Conservation (phyloP, 30 jellyfish, hydroid and myxozoan genomes). For the Rhopilema esculentum region DNA sequence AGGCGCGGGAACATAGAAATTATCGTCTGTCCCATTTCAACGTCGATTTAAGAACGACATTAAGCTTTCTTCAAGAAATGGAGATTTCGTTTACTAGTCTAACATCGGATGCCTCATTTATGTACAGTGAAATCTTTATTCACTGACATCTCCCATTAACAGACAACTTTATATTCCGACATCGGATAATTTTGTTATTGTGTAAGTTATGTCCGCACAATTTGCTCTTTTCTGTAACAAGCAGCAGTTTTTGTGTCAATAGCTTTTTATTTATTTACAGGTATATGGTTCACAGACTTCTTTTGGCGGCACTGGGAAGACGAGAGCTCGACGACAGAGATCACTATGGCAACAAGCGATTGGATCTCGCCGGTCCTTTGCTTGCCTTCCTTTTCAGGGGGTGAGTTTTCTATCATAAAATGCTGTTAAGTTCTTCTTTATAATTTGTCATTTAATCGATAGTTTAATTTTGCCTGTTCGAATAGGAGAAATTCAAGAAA, state of each 20-base stretch:
- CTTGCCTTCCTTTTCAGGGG: constrained; percentile 98
- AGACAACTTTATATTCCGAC: too few species aligned
- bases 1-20: too few species aligned
- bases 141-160: too few species aligned
- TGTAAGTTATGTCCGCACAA: too few species aligned
- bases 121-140: too few species aligned
- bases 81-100: too few species aligned
- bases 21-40: too few species aligned
- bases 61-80: too few species aligned
- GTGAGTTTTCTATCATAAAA: constrained; percentile 34
- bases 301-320: constrained; percentile 97
- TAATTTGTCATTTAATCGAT: background rate
- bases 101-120: too few species aligned
- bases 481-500: background rate
- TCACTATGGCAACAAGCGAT: constrained; percentile 99
- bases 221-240: too few species aligned
- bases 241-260: background rate
- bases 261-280: constrained; percentile 22
- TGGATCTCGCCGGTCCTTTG: constrained; percentile 99
- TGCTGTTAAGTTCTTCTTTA: background rate
- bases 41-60: too few species aligned
- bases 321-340: constrained; percentile 99
- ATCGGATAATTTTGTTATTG: too few species aligned
- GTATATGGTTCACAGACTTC: constrained; percentile 97
- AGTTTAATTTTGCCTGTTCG: background rate